phyloP scores from a whole-genome alignment of 2,888 invertebrate genomes.

The Ptycholaimellus sp. region DNA sequence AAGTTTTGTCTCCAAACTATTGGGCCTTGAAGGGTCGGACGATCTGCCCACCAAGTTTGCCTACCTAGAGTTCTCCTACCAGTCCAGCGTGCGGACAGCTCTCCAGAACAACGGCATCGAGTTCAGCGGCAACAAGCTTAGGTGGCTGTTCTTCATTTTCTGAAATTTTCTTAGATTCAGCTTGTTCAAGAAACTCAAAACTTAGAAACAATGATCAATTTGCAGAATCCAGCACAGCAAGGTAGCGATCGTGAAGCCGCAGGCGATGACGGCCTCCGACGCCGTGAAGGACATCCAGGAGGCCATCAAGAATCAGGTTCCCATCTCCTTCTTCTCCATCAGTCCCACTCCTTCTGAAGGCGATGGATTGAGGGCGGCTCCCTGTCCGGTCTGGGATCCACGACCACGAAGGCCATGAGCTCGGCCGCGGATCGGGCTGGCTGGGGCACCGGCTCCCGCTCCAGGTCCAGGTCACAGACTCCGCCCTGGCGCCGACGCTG shows the following conservation, averaged over 20 bases:
- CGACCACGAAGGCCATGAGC: neutral
- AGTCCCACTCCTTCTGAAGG: too few relatives aligned
- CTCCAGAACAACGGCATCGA: slow-evolving; percentile 50
- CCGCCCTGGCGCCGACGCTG: neutral
- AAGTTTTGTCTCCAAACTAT: too few relatives aligned
- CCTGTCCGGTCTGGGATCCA: neutral
- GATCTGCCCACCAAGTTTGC: slow-evolving; percentile 42
- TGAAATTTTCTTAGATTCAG: neutral
- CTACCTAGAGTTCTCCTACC: slow-evolving; percentile 75
- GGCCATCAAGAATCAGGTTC: slow-evolving; percentile 66
- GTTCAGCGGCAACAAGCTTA: slow-evolving; percentile 45
- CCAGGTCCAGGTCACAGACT: too few relatives aligned
- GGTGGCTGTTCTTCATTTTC: slow-evolving; percentile 18
- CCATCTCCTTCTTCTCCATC: too few relatives aligned
- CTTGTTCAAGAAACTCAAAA: neutral
- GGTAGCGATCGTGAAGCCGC: slow-evolving; percentile 59
- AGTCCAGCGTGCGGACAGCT: slow-evolving; percentile 59
- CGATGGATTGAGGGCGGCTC: too few relatives aligned
- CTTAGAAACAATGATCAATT: neutral
- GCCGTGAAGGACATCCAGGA: slow-evolving; percentile 84
- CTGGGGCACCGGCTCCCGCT: too few relatives aligned
- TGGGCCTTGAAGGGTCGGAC: too few relatives aligned
- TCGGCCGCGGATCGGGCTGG: too few relatives aligned
- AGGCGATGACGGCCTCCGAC: slow-evolving; percentile 78
- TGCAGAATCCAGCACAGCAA: slow-evolving; percentile 57